phyloP scores from a whole-genome alignment of 2,113 vertebrate species.

The Shinisaurus crocodilurus region DNA sequence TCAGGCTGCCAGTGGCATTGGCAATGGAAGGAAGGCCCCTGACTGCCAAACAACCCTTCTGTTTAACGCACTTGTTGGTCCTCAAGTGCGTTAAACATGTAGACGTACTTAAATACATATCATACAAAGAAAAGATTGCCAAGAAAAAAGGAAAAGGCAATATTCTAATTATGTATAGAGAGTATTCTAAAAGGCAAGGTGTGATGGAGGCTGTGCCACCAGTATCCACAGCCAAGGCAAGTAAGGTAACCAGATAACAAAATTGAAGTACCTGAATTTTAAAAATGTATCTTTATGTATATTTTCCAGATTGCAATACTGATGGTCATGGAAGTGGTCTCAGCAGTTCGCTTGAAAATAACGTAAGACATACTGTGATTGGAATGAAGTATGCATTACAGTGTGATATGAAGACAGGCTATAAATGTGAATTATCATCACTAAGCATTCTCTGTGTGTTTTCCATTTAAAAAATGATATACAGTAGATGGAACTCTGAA shows the following conservation, averaged over 20 bases:
- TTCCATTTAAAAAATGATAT: conserved; percentile 24
- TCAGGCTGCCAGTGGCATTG: too few species aligned
- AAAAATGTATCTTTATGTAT: conserved; percentile 56
- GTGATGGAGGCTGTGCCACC: background rate
- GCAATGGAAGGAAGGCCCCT: background rate
- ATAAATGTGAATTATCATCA: background rate
- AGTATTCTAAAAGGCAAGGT: background rate
- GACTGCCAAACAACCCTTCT: background rate
- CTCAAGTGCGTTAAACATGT: too few species aligned
- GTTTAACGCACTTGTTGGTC: background rate
- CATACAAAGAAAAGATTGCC: too few species aligned
- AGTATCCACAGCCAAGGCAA: conserved; percentile 1
- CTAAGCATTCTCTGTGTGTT: background rate
- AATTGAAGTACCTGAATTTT: conserved; percentile 15
- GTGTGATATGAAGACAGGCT: background rate
- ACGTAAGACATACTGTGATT: conserved; percentile 37
- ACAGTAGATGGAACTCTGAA: conserved; percentile 8
- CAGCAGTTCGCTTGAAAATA: conserved; percentile 41
- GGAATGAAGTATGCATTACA: conserved; percentile 31
- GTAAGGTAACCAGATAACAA: background rate
- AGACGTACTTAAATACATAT: background rate
- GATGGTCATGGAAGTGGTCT: conserved; percentile 45
- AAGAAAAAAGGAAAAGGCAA: background rate
- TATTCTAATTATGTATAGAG: background rate
- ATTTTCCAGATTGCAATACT: conserved; percentile 68